A percentile compares a stretch with the other conserved stretches of the same genome.
phyloP scores from a whole-genome alignment of 1,140 invertebrate genomes.

The Cyclargus thomasi region DNA sequence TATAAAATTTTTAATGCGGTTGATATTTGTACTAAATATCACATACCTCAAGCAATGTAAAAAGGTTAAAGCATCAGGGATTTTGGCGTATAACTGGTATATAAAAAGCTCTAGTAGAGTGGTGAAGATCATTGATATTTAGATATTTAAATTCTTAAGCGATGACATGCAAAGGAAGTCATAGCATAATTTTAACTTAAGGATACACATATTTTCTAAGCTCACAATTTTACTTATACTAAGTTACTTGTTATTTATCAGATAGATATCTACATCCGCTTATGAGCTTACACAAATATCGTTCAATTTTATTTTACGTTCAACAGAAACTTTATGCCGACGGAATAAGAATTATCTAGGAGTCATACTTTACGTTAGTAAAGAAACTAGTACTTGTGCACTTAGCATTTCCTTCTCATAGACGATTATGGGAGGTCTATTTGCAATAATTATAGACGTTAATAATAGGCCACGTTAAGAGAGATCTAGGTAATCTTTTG shows the following conservation, averaged over 20 bases:
- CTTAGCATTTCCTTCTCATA: background rate
- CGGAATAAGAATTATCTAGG: too few species aligned
- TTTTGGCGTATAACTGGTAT: too few species aligned
- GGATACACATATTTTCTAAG: background rate
- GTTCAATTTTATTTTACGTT: too few species aligned
- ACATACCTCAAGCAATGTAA: too few species aligned
- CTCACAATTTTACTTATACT: background rate
- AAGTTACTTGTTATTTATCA: background rate
- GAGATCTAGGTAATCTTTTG: background rate
- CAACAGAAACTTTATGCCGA: too few species aligned
- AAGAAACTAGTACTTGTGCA: background rate
- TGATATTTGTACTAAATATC: too few species aligned
- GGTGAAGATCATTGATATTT: too few species aligned
- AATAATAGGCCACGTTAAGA: too few species aligned
- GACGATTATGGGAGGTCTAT: background rate
- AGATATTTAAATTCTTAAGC: too few species aligned
- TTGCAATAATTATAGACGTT: background rate
- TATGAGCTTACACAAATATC: background rate
- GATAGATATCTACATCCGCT: background rate
- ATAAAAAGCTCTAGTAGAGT: too few species aligned
- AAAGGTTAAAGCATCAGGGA: too few species aligned
- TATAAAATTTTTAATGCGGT: too few species aligned
- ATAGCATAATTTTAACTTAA: background rate
- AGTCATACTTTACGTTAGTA: background rate
- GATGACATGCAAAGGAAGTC: background rate